A percentile compares a stretch with the other conserved stretches of the same genome.
Evolutionary conservation across 2,888 invertebrate species (phyloP).

Genomic region (Microctonus aethiopoides): DNA sequence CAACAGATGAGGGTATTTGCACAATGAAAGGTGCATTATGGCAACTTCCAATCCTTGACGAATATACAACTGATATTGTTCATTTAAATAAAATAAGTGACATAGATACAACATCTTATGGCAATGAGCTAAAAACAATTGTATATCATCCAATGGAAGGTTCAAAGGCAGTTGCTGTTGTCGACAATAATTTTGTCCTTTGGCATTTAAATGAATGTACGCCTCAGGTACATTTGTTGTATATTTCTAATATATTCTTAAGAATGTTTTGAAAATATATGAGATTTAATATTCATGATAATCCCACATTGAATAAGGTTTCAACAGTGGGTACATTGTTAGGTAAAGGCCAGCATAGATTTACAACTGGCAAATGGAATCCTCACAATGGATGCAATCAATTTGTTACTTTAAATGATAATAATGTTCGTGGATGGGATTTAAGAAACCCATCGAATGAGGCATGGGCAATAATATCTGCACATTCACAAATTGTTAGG

Average conservation of each 20-base stretch:
- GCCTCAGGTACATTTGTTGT: constrained; percentile 53
- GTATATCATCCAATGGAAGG: constrained; percentile 89
- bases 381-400: constrained; percentile 90
- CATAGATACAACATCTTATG: constrained; percentile 66
- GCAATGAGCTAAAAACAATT: constrained; percentile 81
- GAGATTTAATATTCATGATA: neutral
- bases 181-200: constrained; percentile 80
- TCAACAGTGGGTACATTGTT: constrained; percentile 67
- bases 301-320: constrained; percentile 2
- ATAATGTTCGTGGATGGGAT: constrained; percentile 88
- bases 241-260: neutral
- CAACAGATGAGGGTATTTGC: constrained; percentile 60
- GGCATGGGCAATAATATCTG: constrained; percentile 86
- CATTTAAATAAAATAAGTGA: constrained; percentile 56
- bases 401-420: constrained; percentile 88
- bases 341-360: constrained; percentile 80
- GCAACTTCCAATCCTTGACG: constrained; percentile 58
- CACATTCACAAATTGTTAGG: constrained; percentile 86
- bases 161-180: constrained; percentile 78
- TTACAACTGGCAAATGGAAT: constrained; percentile 92
- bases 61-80: constrained; percentile 55
- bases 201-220: constrained; percentile 77
- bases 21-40: constrained; percentile 64
- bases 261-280: neutral
- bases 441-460: constrained; percentile 79